A percentile compares a stretch with the other conserved stretches of the same genome.
Conservation (phyloP, 64 coral and sea anemone genomes). For the Porites lutea region DNA sequence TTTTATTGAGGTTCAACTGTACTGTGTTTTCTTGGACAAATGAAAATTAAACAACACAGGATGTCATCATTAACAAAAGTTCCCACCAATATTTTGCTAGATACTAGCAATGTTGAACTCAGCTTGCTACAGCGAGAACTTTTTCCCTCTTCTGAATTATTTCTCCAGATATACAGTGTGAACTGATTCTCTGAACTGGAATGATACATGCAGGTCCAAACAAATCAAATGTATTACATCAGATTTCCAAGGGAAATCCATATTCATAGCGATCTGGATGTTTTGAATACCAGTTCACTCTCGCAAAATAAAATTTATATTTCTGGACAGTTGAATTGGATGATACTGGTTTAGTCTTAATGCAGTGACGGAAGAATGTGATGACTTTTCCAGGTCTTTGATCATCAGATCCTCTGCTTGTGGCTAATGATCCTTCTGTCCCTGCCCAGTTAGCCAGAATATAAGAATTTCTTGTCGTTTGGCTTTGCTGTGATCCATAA, state of each 20-base stretch:
- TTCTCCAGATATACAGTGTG: constrained; percentile 13
- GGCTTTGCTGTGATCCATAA: constrained; percentile 56
- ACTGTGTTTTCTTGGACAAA: too few species aligned
- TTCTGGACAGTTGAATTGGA: neutral
- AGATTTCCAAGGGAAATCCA: constrained; percentile 58
- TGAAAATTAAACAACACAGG: too few species aligned
- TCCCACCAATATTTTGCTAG: too few species aligned
- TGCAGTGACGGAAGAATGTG: constrained; percentile 52
- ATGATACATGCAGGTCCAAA: constrained; percentile 80
- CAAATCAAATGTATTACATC: constrained; percentile 62
- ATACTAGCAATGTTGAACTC: too few species aligned
- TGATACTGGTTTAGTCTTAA: constrained; percentile 19
- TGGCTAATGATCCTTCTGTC: constrained; percentile 33
- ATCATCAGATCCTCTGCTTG: neutral
- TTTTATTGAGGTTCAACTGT: too few species aligned
- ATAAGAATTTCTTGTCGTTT: constrained; percentile 68
- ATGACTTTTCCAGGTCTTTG: constrained; percentile 67
- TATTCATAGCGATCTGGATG: constrained; percentile 52
- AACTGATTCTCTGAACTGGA: constrained; percentile 61
- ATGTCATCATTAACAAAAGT: too few species aligned
- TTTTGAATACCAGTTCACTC: constrained; percentile 80
- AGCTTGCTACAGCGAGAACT: constrained; percentile 2
- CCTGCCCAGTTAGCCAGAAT: constrained; percentile 78
- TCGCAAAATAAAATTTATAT: constrained; percentile 65
- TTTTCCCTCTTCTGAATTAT: constrained; percentile 16